Conservation (phyloP, 2,113 vertebrate species). For the Sinocyclocheilus grahami region DNA sequence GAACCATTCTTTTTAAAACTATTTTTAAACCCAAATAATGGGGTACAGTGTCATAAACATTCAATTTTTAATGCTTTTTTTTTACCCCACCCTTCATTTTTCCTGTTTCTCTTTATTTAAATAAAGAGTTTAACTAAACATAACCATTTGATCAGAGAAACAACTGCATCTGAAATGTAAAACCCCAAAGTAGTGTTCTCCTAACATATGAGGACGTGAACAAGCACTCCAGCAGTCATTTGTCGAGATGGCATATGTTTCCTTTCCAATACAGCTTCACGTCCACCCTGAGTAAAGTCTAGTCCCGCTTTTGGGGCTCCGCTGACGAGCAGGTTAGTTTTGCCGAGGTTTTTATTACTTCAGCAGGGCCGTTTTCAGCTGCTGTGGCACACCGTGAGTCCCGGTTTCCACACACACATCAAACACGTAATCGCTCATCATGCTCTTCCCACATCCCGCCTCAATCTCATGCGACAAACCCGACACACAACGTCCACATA, state of each 20-base stretch:
- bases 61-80: background rate
- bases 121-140: conserved; percentile 67
- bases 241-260: background rate
- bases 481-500: background rate
- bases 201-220: conserved; percentile 32
- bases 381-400: conserved; percentile 21
- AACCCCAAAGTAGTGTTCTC: conserved; percentile 55
- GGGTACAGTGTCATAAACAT: background rate
- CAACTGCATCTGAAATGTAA: conserved; percentile 56
- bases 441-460: background rate
- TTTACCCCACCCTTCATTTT: conserved; percentile 40
- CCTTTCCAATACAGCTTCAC: no score
- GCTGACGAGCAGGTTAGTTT: conserved; percentile 67
- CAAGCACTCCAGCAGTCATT: conserved; percentile 56
- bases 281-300: conserved; percentile 65
- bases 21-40: background rate
- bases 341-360: conserved; percentile 62
- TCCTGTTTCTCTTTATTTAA: conserved; percentile 54
- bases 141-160: conserved; percentile 67
- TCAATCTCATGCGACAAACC: conserved; percentile 18
- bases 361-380: conserved; percentile 52
- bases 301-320: conserved; percentile 46
- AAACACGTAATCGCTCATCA: background rate
- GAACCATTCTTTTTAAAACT: background rate
- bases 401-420: conserved; percentile 11